Evolutionary conservation across 2,113 vertebrate species (phyloP).

Genomic region (Neodontobutis hainanensis): DNA sequence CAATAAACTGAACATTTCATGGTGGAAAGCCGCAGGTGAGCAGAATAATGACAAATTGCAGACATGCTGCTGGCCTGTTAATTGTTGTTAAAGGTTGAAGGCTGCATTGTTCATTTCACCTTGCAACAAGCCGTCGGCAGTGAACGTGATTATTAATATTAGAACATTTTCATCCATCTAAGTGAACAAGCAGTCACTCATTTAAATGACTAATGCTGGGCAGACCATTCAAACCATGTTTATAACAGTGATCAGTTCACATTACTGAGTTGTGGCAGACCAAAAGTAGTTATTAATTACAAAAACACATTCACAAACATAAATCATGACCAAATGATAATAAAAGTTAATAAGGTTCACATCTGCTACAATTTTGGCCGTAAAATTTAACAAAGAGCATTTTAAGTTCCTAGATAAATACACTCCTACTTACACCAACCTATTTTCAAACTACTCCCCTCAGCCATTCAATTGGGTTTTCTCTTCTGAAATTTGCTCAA

Average conservation of each 20-base stretch:
- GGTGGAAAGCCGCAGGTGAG: slow-evolving; percentile 43
- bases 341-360: too few relatives aligned
- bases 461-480: slow-evolving; percentile 47
- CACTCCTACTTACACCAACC: not conserved
- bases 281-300: slow-evolving; percentile 73
- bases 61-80: slow-evolving; percentile 63
- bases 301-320: slow-evolving; percentile 35
- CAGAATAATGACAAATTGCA: slow-evolving; percentile 74
- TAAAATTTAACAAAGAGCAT: too few relatives aligned
- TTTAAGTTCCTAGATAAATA: too few relatives aligned
- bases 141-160: slow-evolving; percentile 73
- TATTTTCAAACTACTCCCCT: not conserved
- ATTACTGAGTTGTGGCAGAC: slow-evolving; percentile 71
- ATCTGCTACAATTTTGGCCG: too few relatives aligned
- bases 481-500: slow-evolving; percentile 23
- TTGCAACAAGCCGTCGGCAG: slow-evolving; percentile 76
- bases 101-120: slow-evolving; percentile 75
- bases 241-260: slow-evolving; percentile 68
- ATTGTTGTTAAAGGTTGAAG: slow-evolving; percentile 81
- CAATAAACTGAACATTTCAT: slow-evolving; percentile 34
- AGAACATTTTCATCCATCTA: slow-evolving; percentile 75
- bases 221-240: slow-evolving; percentile 70
- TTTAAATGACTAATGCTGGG: slow-evolving; percentile 61
- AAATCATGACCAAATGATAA: not conserved
- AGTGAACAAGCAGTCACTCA: slow-evolving; percentile 61